A percentile compares a stretch with the other conserved stretches of the same genome.
Conservation (phyloP, 2,113 vertebrate species). For the Excalfactoria chinensis region DNA sequence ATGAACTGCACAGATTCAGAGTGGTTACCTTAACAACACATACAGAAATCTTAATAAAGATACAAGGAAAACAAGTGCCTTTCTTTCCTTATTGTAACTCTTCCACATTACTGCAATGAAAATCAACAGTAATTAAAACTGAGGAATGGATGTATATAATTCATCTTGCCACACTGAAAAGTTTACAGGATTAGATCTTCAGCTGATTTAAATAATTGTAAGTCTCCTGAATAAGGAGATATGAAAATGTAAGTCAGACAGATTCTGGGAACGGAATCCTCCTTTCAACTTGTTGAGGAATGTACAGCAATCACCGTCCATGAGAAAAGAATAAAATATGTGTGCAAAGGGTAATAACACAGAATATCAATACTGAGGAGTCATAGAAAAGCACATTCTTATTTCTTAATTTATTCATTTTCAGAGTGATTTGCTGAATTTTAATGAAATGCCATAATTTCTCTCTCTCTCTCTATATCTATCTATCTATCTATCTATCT, state of each 20-base stretch:
- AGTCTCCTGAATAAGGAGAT: neutral
- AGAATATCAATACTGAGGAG: neutral
- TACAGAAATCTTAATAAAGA: neutral
- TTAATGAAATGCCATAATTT: neutral
- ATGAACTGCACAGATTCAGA: neutral
- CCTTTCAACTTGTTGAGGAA: neutral
- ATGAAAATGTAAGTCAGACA: slow-evolving; percentile 29
- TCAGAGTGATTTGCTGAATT: neutral
- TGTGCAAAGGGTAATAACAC: neutral
- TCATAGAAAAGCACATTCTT: neutral
- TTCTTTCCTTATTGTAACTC: neutral
- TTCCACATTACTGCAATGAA: neutral
- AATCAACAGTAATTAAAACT: slow-evolving; percentile 25
- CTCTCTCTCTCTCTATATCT: no score
- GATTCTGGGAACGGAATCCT: slow-evolving; percentile 1
- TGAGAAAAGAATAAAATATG: neutral
- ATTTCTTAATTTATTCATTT: neutral
- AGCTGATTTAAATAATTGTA: slow-evolving; percentile 6
- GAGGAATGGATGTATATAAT: neutral
- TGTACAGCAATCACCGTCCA: slow-evolving; percentile 6
- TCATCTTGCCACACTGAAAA: neutral
- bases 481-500: no score
- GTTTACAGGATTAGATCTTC: neutral
- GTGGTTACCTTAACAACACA: neutral
- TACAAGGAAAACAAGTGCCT: neutral